Evolutionary conservation across 1,140 invertebrate species (phyloP).

Genomic region (Lerema accius): DNA sequence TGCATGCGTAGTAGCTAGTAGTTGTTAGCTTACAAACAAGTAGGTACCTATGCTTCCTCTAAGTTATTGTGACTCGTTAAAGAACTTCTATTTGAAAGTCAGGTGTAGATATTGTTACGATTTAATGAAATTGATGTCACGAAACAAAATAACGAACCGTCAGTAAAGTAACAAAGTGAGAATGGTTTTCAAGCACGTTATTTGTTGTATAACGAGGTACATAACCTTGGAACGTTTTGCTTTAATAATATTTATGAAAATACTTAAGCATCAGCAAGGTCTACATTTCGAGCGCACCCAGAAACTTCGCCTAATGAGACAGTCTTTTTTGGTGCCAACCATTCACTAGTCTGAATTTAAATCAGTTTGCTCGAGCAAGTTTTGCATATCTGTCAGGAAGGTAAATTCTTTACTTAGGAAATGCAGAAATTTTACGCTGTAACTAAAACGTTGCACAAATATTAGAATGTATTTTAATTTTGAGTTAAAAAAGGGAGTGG

Average conservation of each 20-base stretch:
- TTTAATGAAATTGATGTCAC: neutral
- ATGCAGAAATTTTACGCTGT: neutral
- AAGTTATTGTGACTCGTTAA: no score
- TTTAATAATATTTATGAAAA: constrained; percentile 6
- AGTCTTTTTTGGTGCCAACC: constrained; percentile 4
- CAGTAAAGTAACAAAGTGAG: neutral
- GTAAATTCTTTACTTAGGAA: neutral
- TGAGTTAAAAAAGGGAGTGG: no score
- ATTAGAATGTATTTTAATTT: neutral
- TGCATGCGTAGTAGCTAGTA: no score
- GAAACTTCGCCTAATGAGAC: neutral
- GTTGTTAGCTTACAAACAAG: no score
- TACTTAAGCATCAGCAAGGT: neutral
- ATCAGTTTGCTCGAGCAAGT: constrained; percentile 1
- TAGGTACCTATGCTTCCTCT: no score
- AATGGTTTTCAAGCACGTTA: neutral
- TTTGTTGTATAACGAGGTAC: neutral
- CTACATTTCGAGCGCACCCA: constrained; percentile 1
- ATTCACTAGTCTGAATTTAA: neutral
- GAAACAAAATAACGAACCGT: neutral
- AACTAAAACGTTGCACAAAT: neutral
- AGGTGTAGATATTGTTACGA: neutral
- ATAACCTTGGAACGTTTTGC: constrained; percentile 4
- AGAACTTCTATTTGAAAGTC: no score
- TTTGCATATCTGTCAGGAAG: neutral